Percentiles rank a stretch among this genome's conserved stretches.
These are phyloP conservation scores for Petrocephalus schoutedeni DNA, from an alignment of 2,797 vertebrate genomes.

Conservation along the genomic window DNA sequence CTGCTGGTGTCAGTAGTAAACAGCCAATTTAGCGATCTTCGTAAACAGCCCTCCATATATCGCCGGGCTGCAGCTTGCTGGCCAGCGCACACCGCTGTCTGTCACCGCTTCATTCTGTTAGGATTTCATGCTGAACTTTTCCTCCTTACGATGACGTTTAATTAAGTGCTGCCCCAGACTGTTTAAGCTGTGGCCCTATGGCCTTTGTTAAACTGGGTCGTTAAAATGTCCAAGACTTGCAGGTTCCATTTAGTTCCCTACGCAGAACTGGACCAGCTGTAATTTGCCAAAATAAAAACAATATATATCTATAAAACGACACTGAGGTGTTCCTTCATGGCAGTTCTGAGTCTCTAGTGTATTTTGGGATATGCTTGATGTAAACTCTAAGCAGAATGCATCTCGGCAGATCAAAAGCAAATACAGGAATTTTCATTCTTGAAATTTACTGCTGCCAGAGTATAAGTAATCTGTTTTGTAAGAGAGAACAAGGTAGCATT, in stretches of 20 bases:
- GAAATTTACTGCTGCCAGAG: background rate
- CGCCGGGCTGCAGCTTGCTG: background rate
- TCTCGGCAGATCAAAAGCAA: background rate
- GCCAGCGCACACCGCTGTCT: background rate
- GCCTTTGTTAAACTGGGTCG: background rate
- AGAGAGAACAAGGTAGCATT: background rate
- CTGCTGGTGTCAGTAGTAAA: background rate
- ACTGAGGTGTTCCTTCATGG: background rate
- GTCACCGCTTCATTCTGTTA: background rate
- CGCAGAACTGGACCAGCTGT: background rate
- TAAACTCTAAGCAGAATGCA: too few species aligned
- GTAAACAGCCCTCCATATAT: background rate
- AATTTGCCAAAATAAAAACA: background rate
- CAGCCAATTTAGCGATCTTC: background rate
- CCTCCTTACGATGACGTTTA: background rate
- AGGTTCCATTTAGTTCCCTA: background rate
- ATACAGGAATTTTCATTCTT: background rate
- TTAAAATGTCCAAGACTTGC: background rate
- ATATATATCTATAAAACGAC: background rate
- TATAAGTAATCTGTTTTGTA: background rate
- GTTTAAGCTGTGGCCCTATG: background rate
- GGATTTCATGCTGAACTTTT: background rate
- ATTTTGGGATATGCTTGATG: background rate
- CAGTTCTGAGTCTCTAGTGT: too few species aligned
- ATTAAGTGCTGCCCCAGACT: background rate